These are phyloP conservation scores for Scaptomyza tumidula DNA, from an alignment of 2,888 invertebrate genomes.

Conservation along the genomic window DNA sequence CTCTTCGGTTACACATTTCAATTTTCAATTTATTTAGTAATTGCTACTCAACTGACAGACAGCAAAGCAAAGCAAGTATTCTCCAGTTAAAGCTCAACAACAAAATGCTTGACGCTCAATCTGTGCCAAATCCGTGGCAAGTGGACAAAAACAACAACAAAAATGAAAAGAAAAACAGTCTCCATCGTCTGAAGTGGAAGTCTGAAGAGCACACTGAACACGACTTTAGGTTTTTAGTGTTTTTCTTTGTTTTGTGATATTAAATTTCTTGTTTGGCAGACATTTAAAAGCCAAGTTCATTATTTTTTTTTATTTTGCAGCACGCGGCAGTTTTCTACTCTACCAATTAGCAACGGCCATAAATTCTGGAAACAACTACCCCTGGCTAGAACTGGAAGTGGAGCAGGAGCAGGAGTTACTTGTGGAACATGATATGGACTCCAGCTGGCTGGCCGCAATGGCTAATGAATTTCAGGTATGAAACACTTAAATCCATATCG, in stretches of 20 bases:
- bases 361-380: constrained; percentile 57
- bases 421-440: constrained; percentile 52
- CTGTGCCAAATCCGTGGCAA: constrained; percentile 20
- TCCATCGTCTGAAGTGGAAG: constrained; percentile 25
- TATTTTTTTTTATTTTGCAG: constrained; percentile 39
- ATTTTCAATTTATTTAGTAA: constrained; percentile 42
- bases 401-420: constrained; percentile 37
- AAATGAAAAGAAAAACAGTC: neutral
- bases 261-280: constrained; percentile 60
- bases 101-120: constrained; percentile 36
- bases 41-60: constrained; percentile 67
- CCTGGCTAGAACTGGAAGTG: constrained; percentile 25
- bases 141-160: constrained; percentile 18
- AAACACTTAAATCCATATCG: constrained; percentile 54
- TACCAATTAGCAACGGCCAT: constrained; percentile 76
- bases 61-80: too few relatives aligned
- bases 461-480: constrained; percentile 75
- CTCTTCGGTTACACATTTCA: constrained; percentile 33
- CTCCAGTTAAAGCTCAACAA: constrained; percentile 55
- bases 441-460: constrained; percentile 71
- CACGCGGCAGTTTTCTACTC: constrained; percentile 68
- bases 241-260: constrained; percentile 31
- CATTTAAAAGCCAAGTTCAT: constrained; percentile 50
- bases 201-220: constrained; percentile 12
- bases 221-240: constrained; percentile 9